phyloP scores from a whole-genome alignment of 2,888 invertebrate species.

The Pyrrhosoma nymphula region DNA sequence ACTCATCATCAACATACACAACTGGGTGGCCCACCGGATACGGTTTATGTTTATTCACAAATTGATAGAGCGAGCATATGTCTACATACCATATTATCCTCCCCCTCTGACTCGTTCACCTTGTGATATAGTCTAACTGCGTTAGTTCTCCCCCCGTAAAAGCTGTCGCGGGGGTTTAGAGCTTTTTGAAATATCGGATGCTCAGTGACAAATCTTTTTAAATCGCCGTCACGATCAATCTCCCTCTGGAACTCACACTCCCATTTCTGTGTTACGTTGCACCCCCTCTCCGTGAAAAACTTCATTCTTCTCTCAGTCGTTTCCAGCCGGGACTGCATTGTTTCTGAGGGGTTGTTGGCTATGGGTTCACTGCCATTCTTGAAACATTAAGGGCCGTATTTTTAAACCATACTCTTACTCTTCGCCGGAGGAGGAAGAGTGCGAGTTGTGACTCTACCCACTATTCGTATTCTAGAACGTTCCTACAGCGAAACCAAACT shows the following conservation, averaged over 20 bases:
- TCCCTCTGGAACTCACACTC: constrained; percentile 68
- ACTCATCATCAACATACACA: constrained; percentile 57
- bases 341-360: not conserved
- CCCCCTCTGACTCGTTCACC: constrained; percentile 44
- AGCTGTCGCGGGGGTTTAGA: constrained; percentile 71
- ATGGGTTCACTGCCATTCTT: not conserved
- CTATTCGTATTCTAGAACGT: no score
- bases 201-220: not conserved
- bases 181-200: constrained; percentile 68
- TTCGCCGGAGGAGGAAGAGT: no score
- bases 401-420: no score
- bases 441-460: no score
- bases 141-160: constrained; percentile 72
- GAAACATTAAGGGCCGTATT: constrained; percentile 71
- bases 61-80: no score
- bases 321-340: not conserved
- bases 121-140: constrained; percentile 72
- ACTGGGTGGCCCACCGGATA: not conserved
- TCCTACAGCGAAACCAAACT: no score
- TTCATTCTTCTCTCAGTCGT: constrained; percentile 63
- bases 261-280: constrained; percentile 71
- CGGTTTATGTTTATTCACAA: constrained; percentile 69
- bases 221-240: not conserved
- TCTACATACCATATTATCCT: not conserved
- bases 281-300: constrained; percentile 69